Evolutionary conservation across 2,113 vertebrate species (phyloP).

Genomic region (Mugil cephalus): DNA sequence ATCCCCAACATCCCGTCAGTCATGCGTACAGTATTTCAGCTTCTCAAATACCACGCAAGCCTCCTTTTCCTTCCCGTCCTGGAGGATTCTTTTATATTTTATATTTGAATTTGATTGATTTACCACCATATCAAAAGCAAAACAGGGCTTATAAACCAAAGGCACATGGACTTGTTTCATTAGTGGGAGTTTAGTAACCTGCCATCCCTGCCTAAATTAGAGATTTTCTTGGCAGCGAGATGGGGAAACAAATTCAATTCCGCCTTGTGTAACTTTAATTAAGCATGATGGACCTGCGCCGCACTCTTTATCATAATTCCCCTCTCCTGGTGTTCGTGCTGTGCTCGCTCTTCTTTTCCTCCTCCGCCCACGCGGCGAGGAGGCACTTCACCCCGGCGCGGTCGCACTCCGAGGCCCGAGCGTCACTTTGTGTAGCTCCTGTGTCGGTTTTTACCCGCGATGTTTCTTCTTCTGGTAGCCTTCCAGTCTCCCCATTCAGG

Average conservation of each 20-base stretch:
- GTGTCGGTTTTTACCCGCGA: background rate
- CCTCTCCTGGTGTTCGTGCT: slow-evolving; percentile 53
- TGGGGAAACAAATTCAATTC: slow-evolving; percentile 61
- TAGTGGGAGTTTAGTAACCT: slow-evolving; percentile 45
- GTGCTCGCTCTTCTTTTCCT: slow-evolving; percentile 31
- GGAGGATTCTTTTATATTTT: background rate
- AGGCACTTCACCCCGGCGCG: slow-evolving; percentile 7
- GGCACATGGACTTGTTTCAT: slow-evolving; percentile 39
- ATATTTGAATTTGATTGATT: background rate
- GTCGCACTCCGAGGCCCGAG: background rate
- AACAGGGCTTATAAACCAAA: slow-evolving; percentile 8
- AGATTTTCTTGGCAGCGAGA: slow-evolving; percentile 50
- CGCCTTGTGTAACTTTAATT: slow-evolving; percentile 65
- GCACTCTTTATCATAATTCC: slow-evolving; percentile 59
- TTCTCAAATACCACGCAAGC: slow-evolving; percentile 43
- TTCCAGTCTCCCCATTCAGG: no score
- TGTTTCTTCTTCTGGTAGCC: no score
- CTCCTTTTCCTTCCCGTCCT: slow-evolving; percentile 1
- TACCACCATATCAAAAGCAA: slow-evolving; percentile 5
- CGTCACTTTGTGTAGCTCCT: background rate
- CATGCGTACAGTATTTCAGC: slow-evolving; percentile 45
- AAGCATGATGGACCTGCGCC: slow-evolving; percentile 54
- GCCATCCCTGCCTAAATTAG: slow-evolving; percentile 45
- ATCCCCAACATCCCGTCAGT: slow-evolving; percentile 47
- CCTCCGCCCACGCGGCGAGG: slow-evolving; percentile 24